A percentile compares a stretch with the other conserved stretches of the same genome.
phyloP scores from a whole-genome alignment of 2,888 invertebrate species.

The Parnassius orleans region DNA sequence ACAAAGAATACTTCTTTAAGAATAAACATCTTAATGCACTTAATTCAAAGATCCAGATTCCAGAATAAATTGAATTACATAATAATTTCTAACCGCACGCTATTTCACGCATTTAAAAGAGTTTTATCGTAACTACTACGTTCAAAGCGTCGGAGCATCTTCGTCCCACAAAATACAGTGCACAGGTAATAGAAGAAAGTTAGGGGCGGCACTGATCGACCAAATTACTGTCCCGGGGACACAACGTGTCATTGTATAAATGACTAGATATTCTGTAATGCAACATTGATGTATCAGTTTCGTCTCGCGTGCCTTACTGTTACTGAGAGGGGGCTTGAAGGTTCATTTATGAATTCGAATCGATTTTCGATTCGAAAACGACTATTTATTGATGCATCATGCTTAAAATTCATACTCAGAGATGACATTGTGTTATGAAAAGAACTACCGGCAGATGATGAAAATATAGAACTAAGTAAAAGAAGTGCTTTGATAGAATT shows the following conservation, averaged over 20 bases:
- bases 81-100: not conserved
- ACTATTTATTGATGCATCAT: not conserved
- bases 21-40: too few relatives aligned
- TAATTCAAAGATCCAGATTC: too few relatives aligned
- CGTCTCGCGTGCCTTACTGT: slow-evolving; percentile 46
- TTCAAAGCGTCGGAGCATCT: slow-evolving; percentile 6
- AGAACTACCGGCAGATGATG: too few relatives aligned
- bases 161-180: slow-evolving; percentile 31
- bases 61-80: too few relatives aligned
- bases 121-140: slow-evolving; percentile 13
- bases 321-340: slow-evolving; percentile 26
- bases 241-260: slow-evolving; percentile 26
- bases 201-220: slow-evolving; percentile 22
- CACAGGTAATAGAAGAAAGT: slow-evolving; percentile 34
- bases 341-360: slow-evolving; percentile 2
- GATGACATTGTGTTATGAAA: too few relatives aligned
- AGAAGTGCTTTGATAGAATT: too few relatives aligned
- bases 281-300: slow-evolving; percentile 44
- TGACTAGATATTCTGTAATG: slow-evolving; percentile 37
- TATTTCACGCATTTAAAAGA: slow-evolving; percentile 22
- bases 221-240: slow-evolving; percentile 19
- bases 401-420: too few relatives aligned
- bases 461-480: too few relatives aligned
- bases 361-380: slow-evolving; percentile 8
- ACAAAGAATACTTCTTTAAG: too few relatives aligned